These are phyloP conservation scores for Corythornis vintsioides DNA, from an alignment of 2,113 vertebrate genomes.

Conservation along the genomic window DNA sequence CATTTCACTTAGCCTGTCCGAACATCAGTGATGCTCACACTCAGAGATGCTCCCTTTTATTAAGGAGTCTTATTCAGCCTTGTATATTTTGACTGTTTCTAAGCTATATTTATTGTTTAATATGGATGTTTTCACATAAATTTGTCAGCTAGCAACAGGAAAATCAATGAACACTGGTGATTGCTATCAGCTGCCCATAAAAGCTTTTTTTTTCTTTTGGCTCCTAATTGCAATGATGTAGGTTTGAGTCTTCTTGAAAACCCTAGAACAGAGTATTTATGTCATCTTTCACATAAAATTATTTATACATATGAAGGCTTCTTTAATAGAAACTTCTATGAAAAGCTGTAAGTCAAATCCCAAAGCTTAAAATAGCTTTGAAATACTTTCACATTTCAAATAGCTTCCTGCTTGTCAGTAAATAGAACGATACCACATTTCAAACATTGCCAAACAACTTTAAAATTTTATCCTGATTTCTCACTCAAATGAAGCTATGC, in stretches of 20 bases:
- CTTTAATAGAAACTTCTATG: neutral
- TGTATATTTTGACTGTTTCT: neutral
- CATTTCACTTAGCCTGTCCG: neutral
- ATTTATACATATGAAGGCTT: neutral
- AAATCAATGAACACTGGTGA: conserved; percentile 7
- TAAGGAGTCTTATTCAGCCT: neutral
- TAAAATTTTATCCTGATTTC: neutral
- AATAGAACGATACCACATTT: neutral
- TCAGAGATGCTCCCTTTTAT: neutral
- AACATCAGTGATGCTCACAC: neutral
- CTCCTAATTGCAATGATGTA: conserved; percentile 10
- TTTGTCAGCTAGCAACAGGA: neutral
- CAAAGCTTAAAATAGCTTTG: neutral
- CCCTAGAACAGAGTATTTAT: neutral
- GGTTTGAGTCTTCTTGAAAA: neutral
- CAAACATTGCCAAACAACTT: neutral
- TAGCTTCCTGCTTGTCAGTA: neutral
- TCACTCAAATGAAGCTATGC: neutral
- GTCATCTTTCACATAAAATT: neutral
- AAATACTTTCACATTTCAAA: neutral
- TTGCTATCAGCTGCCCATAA: neutral
- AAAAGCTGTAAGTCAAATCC: neutral
- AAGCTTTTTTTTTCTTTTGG: neutral
- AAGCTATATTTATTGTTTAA: neutral
- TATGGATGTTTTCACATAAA: conserved; percentile 3